phyloP scores from a whole-genome alignment of 2,113 vertebrate genomes.

The Anser cygnoides region DNA sequence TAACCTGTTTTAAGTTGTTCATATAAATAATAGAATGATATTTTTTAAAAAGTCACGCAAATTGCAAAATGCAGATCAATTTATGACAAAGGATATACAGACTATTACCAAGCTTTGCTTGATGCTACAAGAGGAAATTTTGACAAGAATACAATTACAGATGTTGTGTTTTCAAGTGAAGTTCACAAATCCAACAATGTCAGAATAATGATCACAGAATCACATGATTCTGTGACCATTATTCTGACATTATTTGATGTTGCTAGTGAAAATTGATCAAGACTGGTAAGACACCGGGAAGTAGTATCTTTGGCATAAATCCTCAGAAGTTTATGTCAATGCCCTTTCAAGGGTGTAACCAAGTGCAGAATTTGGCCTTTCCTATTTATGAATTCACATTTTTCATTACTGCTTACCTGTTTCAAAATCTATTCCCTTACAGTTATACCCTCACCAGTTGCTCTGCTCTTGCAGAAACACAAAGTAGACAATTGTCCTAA shows the following conservation, averaged over 20 bases:
- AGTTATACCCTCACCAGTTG: not conserved
- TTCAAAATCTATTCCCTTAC: not conserved
- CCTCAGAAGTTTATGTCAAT: not conserved
- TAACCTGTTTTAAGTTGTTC: not conserved
- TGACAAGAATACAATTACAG: not conserved
- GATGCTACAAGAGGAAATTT: not conserved
- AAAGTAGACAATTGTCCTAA: not conserved
- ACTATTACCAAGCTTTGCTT: not conserved
- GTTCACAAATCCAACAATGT: not conserved
- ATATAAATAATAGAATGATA: not conserved
- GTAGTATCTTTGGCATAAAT: not conserved
- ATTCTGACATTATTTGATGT: not conserved
- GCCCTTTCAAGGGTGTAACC: not conserved
- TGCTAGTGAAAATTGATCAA: not conserved
- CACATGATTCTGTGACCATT: not conserved
- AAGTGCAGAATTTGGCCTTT: constrained; percentile 1
- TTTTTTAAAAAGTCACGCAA: not conserved
- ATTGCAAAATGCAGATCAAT: not conserved
- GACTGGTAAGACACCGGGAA: not conserved
- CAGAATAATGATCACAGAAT: too few species aligned
- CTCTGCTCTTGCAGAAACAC: not conserved
- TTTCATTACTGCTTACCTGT: constrained; percentile 22
- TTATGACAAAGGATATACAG: not conserved
- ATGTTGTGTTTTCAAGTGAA: not conserved
- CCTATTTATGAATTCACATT: not conserved